phyloP scores from a whole-genome alignment of 2,113 vertebrate species.

The Carassius auratus region DNA sequence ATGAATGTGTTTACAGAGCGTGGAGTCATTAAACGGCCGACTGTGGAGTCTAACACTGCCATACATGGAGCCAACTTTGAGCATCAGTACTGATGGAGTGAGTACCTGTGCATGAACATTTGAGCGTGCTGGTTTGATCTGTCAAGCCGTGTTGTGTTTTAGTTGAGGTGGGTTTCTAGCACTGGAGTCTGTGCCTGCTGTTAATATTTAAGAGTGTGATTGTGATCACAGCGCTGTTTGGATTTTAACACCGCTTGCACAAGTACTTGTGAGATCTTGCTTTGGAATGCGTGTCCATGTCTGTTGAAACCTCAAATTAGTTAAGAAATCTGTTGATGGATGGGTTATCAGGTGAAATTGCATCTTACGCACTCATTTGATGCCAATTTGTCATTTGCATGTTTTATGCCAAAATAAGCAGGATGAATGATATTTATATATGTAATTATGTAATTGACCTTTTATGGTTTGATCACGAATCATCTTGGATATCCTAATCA shows the following conservation, averaged over 20 bases:
- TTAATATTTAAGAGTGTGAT: constrained; percentile 26
- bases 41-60: constrained; percentile 68
- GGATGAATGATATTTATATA: neutral
- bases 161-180: constrained; percentile 59
- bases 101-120: constrained; percentile 44
- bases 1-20: constrained; percentile 66
- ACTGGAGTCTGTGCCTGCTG: constrained; percentile 27
- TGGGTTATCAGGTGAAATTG: neutral
- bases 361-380: neutral
- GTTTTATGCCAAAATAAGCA: neutral
- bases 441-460: neutral
- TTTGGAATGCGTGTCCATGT: constrained; percentile 50
- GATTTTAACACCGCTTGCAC: constrained; percentile 39
- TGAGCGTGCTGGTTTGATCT: neutral
- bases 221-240: constrained; percentile 18
- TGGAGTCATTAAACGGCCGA: constrained; percentile 53
- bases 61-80: constrained; percentile 88
- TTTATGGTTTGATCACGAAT: constrained; percentile 38
- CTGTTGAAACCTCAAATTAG: neutral
- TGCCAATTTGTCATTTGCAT: neutral
- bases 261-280: constrained; percentile 57
- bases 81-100: constrained; percentile 72
- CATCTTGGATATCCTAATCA: constrained; percentile 5
- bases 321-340: neutral
- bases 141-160: neutral